Evolutionary conservation across 1,140 invertebrate genomes (phyloP), one percentile per base, ranked within the genome.

Genomic region (Brachionus paranguensis): DNA sequence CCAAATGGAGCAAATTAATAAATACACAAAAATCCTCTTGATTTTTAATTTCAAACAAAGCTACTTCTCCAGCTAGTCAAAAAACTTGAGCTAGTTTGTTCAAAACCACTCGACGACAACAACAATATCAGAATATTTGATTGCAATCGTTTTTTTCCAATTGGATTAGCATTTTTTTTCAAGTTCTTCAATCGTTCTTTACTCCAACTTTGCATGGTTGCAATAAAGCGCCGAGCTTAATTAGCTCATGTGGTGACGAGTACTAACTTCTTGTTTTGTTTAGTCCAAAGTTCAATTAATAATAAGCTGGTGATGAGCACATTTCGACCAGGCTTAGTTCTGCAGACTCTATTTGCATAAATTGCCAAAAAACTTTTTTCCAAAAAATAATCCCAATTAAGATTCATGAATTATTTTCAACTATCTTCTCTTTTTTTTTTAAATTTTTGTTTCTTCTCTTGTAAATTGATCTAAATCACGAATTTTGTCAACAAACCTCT

Each of bases 121-220:
- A 76, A 76, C 41, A 76, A 76, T 76, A 47, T 50, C 37, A 17
- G 68, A 72, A 72, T 72, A 24, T 76, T 76, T 76, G 41, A 76
- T 76, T 47, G 43, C 47, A 76, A 53, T 76, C 72, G 72, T 50
- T 72, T 68, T 76, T 76, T 76, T 76, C 72, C 72, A 76, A 76
- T 76, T 76, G 72, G 72, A 76, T 76, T 76, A 76, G 45, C 72
- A 76, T 76, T 76, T 76, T 76, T 37, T 50, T 76, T 76, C 72
- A 50, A 76, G 27, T 27, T 76, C 50, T 47, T 50, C 20, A 50
- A 76, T 76, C 37, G 37, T 43, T 72, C 37, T 72, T 72, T 72
- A 43, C 68, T 72, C 14, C n/a, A 43, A 68, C 65, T 68, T 33
- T 41, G 37, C 68, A 72, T 72, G 68, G 68, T 72, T 45, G 68